Evolutionary conservation across 2,113 vertebrate species (phyloP).

Genomic region (Callionymus lyra): DNA sequence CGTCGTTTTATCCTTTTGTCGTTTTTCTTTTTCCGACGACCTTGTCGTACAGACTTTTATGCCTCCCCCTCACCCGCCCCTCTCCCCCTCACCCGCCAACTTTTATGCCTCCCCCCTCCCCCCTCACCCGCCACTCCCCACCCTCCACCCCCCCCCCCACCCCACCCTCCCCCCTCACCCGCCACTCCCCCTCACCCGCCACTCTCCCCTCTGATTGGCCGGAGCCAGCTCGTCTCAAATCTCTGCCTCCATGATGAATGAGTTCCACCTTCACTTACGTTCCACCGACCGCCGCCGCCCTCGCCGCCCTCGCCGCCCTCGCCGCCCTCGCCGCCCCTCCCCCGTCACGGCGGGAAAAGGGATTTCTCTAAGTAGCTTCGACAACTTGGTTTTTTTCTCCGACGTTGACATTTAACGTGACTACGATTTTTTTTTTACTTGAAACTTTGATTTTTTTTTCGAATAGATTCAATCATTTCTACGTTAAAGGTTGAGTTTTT

Average conservation of each 20-base stretch:
- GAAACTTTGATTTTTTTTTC: too few relatives aligned
- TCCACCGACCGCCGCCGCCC: slow-evolving; percentile 24
- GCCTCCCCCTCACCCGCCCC: slow-evolving; percentile 27
- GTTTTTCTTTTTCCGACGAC: slow-evolving; percentile 61
- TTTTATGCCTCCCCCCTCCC: slow-evolving; percentile 47
- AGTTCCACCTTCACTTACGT: slow-evolving; percentile 42
- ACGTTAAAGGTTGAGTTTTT: too few relatives aligned
- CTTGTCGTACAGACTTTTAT: slow-evolving; percentile 55
- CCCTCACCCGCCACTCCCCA: too few relatives aligned
- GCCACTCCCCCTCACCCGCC: slow-evolving; percentile 23
- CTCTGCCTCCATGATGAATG: slow-evolving; percentile 53
- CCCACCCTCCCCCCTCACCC: slow-evolving; percentile 31
- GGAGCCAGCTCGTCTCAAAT: slow-evolving; percentile 43
- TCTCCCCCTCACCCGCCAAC: slow-evolving; percentile 30
- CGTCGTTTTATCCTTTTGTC: slow-evolving; percentile 35
- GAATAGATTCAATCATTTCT: too few relatives aligned
- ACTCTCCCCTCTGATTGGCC: slow-evolving; percentile 48
- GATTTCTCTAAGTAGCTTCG: too few relatives aligned
- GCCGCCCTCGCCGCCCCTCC: slow-evolving; percentile 9
- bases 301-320: slow-evolving; percentile 5
- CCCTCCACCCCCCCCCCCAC: slow-evolving; percentile 29
- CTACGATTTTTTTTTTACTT: too few relatives aligned
- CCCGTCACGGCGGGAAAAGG: background rate
- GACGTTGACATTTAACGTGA: too few relatives aligned
- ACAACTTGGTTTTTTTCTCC: too few relatives aligned